Percentiles rank a stretch among this genome's conserved stretches.
Evolutionary conservation across 1,140 invertebrate genomes (phyloP).

Genomic region (Sinonovacula constricta): DNA sequence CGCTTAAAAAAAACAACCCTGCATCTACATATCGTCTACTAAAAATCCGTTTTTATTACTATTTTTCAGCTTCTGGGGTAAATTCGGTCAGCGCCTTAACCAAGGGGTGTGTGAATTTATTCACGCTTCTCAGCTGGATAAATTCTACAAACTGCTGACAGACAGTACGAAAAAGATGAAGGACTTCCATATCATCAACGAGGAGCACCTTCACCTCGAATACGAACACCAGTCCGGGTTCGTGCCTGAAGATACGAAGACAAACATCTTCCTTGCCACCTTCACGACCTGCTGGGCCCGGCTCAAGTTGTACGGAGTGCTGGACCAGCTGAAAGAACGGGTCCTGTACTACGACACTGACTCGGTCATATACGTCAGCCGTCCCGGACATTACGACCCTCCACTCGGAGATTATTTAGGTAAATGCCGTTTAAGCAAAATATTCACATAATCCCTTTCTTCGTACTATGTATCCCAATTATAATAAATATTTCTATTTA

Average conservation of each 20-base stretch:
- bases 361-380: conserved; percentile 66
- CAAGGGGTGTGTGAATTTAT: conserved; percentile 32
- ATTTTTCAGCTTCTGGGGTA: conserved; percentile 54
- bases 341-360: conserved; percentile 79
- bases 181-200: conserved; percentile 51
- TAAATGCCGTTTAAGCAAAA: too few species aligned
- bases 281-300: conserved; percentile 77
- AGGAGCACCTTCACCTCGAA: conserved; percentile 47
- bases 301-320: conserved; percentile 75
- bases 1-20: conserved; percentile 2
- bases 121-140: conserved; percentile 26
- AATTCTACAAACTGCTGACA: conserved; percentile 56
- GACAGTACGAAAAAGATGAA: conserved; percentile 28
- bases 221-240: conserved; percentile 20
- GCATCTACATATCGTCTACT: conserved; percentile 3
- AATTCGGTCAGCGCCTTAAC: conserved; percentile 53
- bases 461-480: too few species aligned
- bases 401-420: conserved; percentile 50
- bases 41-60: conserved; percentile 42
- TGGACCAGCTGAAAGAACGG: conserved; percentile 66
- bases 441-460: too few species aligned
- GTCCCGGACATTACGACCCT: conserved; percentile 9
- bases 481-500: too few species aligned
- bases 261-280: conserved; percentile 74
- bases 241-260: conserved; percentile 39